Base-by-base conservation (phyloP, 2,113 vertebrate genomes). In the Sisor rabdophorus region DNA sequence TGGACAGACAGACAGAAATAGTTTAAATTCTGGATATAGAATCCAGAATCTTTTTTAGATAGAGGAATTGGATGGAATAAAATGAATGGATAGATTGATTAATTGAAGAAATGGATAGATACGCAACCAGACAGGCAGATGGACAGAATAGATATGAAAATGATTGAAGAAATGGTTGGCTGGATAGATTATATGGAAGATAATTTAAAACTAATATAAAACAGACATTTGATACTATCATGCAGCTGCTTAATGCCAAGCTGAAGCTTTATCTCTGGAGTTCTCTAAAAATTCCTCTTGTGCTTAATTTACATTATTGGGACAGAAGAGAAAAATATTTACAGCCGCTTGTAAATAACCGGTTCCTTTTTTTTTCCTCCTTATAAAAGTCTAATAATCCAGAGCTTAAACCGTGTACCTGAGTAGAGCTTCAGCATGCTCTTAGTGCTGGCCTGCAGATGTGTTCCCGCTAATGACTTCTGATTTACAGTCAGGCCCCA, bases 331-430 rank as follows among this genome's bases (percentile, higher is more conserved):
- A 48, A 60, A 80, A 81, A 82, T 84, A 82, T 87, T 87, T 87
- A 87, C 80, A 72, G 67, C 59, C 75, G 40, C 61, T 59, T 78
- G 63, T 85, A 87, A 85, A 87, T 84, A 87, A 71, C 60, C 68
- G 58, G 53, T 69, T 64, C 20, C 80, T 59, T 71, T 75, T 79
- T 72, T 67, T 36, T 65, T 44, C n/a, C 61, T 56, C 47, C 52
- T 26, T 22, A 68, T 52, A 67, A 76, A 82, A 71, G 47, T 77
- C 70, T 61, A 55, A 65, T 69, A 32, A 76, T 63, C 47, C 13
- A 61, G 48, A 63, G 54, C 63, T 71, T 65, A 30, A 50, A 71
- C 55, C 53, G 53, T n/a, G 20, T 36, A 44, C 52, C 28, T 55
- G 48, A 65, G 28, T 48, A 12, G 30, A 74, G 65, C 75, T 71